A percentile compares a stretch with the other conserved stretches of the same genome.
Evolutionary conservation across 1,140 invertebrate genomes (phyloP).

Genomic region (Polypedilum pembai): DNA sequence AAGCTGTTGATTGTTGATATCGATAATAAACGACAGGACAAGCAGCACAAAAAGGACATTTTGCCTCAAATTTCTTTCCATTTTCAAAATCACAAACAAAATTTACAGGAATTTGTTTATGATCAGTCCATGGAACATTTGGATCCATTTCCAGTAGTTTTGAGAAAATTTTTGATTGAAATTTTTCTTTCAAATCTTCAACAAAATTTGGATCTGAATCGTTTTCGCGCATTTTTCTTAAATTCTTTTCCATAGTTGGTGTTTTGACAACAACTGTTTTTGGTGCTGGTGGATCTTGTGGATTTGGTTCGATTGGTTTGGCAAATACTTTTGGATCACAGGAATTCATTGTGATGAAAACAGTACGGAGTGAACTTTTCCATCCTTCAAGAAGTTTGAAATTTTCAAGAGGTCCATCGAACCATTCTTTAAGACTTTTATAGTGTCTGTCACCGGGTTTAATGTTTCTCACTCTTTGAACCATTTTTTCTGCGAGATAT

Average conservation of each 20-base stretch:
- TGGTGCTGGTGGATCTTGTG: background rate
- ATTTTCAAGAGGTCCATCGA: background rate
- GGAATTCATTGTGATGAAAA: background rate
- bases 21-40: background rate
- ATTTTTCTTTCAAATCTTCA: background rate
- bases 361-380: background rate
- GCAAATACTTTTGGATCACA: background rate
- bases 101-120: background rate
- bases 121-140: background rate
- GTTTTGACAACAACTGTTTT: background rate
- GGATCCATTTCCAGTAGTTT: background rate
- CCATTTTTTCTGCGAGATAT: background rate
- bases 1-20: background rate
- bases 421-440: background rate
- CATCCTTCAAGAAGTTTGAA: background rate
- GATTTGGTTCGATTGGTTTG: background rate
- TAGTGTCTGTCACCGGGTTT: background rate
- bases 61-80: background rate
- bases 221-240: background rate
- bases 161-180: background rate
- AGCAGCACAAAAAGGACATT: background rate
- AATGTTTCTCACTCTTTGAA: background rate
- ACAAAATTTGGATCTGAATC: background rate
- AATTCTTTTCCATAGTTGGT: background rate
- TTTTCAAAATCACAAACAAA: conserved; percentile 5